phyloP scores from a whole-genome alignment of 2,888 invertebrate species.

The Tetrapedia diversipes region DNA sequence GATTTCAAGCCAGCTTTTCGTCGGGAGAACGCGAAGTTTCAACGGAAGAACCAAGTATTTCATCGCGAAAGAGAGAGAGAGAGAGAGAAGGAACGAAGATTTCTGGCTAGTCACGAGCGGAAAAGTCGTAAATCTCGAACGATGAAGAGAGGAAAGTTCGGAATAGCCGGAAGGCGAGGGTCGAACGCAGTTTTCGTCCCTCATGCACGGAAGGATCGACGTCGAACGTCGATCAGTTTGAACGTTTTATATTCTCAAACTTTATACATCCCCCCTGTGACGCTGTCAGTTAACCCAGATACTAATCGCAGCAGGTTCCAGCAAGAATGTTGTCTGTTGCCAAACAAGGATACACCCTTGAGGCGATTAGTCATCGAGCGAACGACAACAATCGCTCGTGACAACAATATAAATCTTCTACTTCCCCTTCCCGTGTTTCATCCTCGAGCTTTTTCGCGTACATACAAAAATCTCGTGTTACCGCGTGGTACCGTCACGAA shows the following conservation, averaged over 20 bases:
- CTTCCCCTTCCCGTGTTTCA: too few species aligned
- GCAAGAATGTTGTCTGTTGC: not conserved
- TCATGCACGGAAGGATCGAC: not conserved
- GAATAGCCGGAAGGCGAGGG: not conserved
- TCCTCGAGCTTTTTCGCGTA: not conserved
- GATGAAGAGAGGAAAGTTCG: slow-evolving; percentile 2
- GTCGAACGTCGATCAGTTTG: not conserved
- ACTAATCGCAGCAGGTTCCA: not conserved
- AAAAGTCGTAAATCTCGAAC: slow-evolving; percentile 6
- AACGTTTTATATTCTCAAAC: not conserved
- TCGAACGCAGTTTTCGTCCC: not conserved
- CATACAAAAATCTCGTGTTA: not conserved
- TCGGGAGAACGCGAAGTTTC: not conserved
- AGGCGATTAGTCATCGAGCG: not conserved
- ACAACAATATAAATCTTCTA: too few species aligned
- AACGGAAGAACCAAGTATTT: not conserved
- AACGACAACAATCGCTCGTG: not conserved
- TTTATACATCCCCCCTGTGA: not conserved
- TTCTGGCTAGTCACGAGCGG: not conserved
- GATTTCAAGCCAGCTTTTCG: not conserved
- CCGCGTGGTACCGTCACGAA: not conserved
- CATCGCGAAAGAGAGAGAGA: not conserved
- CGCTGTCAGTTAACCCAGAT: slow-evolving; percentile 9
- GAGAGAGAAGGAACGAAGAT: not conserved
- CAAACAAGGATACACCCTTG: not conserved